Evolutionary conservation across 2,797 vertebrate species (phyloP).

Genomic region (Gastrophryne carolinensis): DNA sequence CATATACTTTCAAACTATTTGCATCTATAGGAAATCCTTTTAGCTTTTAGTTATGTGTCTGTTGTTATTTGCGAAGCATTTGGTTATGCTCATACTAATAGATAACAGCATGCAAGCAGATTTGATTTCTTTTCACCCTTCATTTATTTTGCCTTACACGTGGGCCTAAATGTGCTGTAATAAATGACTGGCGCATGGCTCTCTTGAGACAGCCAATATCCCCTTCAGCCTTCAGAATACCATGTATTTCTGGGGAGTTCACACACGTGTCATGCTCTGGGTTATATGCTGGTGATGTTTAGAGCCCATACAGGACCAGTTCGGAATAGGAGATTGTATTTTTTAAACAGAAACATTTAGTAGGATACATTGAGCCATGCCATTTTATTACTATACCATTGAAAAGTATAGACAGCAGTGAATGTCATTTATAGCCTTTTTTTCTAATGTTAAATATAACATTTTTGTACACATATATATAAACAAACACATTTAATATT

Average conservation of each 20-base stretch:
- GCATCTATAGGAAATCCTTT: background rate
- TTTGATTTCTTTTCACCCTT: background rate
- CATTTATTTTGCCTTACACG: conserved; percentile 4
- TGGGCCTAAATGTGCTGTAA: conserved; percentile 19
- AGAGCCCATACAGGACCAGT: background rate
- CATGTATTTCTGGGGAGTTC: background rate
- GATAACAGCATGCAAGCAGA: background rate
- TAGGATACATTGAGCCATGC: background rate
- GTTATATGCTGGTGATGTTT: background rate
- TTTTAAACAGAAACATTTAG: background rate
- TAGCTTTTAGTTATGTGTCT: background rate
- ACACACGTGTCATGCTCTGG: background rate
- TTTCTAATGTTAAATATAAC: too few species aligned
- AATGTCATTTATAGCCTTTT: too few species aligned
- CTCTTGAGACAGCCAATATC: background rate
- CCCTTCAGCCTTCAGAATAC: background rate
- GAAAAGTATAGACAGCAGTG: background rate
- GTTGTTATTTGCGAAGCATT: background rate
- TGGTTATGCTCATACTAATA: background rate
- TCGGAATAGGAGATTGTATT: background rate
- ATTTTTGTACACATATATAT: too few species aligned
- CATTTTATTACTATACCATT: background rate
- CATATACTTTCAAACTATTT: too few species aligned
- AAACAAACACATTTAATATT: too few species aligned
- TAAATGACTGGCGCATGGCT: conserved; percentile 6